These are phyloP conservation scores for Dryoscopus gambensis DNA, from an alignment of 2,113 vertebrate genomes.

Conservation along the genomic window DNA sequence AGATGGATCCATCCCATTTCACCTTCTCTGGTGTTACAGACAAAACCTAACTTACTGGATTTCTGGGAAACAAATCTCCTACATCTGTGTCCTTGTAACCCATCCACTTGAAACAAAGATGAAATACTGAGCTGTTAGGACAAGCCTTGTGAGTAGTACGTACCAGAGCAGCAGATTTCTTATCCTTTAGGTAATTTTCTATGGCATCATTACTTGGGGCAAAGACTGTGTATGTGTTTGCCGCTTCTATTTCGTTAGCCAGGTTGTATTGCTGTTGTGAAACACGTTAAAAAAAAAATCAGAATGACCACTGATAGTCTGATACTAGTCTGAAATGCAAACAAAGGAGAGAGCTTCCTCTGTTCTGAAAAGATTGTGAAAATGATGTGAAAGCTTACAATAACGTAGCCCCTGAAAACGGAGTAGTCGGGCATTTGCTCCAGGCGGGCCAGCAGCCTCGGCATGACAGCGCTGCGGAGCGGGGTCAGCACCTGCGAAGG, in stretches of 20 bases:
- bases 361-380: background rate
- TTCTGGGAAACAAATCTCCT: background rate
- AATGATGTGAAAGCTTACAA: constrained; percentile 68
- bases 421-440: constrained; percentile 83
- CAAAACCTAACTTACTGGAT: background rate
- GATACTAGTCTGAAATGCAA: background rate
- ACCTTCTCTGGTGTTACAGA: background rate
- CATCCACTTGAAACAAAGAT: background rate
- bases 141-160: background rate
- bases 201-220: constrained; percentile 83
- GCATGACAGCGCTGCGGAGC: constrained; percentile 69
- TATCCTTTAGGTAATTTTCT: constrained; percentile 74
- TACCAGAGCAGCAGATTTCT: constrained; percentile 75
- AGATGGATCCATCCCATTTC: background rate
- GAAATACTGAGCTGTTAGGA: background rate
- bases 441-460: constrained; percentile 76
- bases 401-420: constrained; percentile 81
- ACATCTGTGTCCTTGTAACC: background rate
- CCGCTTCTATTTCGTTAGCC: constrained; percentile 74
- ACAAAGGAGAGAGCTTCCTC: background rate
- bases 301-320: background rate
- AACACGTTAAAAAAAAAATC: background rate
- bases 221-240: constrained; percentile 82
- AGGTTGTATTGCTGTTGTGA: constrained; percentile 80
- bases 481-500: constrained; percentile 83